A percentile compares a stretch with the other conserved stretches of the same genome.
Conservation (phyloP, 1,140 invertebrate species). For the Zeugodacus cucurbitae region DNA sequence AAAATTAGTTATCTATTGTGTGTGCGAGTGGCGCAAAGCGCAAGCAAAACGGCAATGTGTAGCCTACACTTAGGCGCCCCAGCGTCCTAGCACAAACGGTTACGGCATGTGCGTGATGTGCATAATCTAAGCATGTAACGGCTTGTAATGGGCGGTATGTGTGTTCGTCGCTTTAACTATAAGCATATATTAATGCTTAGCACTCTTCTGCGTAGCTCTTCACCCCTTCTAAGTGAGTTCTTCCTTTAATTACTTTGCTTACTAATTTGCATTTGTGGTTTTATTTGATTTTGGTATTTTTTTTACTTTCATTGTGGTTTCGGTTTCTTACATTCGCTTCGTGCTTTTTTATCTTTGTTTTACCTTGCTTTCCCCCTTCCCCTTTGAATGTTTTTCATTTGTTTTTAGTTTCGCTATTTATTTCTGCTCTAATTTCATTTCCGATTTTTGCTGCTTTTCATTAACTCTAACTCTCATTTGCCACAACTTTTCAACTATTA, state of each 20-base stretch:
- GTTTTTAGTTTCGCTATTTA: not conserved
- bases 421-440: not conserved
- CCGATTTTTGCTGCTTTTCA: not conserved
- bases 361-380: not conserved
- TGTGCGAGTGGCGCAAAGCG: too few relatives aligned
- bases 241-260: not conserved
- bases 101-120: slow-evolving; percentile 2
- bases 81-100: not conserved
- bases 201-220: not conserved
- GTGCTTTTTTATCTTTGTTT: not conserved
- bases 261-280: slow-evolving; percentile 9
- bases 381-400: not conserved
- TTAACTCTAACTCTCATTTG: slow-evolving; percentile 3
- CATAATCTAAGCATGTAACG: not conserved
- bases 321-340: not conserved
- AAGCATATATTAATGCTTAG: not conserved
- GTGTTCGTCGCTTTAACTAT: not conserved
- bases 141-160: not conserved
- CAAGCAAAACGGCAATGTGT: not conserved
- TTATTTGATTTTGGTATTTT: not conserved
- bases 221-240: too few relatives aligned
- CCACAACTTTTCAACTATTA: not conserved
- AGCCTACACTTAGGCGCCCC: not conserved
- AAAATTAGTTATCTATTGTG: slow-evolving; percentile 29
- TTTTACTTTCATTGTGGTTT: not conserved